Evolutionary conservation across 2,888 invertebrate genomes (phyloP).

Genomic region (Plagodis pulveraria): DNA sequence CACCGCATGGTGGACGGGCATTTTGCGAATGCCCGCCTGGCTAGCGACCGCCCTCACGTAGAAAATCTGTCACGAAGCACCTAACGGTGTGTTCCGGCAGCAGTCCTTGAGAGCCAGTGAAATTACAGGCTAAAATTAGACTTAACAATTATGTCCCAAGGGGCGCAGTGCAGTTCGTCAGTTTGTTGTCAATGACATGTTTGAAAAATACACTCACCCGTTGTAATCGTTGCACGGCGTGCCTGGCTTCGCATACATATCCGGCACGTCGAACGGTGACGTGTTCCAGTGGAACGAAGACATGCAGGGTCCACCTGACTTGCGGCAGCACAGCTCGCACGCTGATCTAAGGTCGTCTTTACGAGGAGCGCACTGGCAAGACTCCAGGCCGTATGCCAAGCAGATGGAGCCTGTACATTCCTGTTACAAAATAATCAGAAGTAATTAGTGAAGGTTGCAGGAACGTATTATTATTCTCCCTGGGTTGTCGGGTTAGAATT

Average conservation of each 20-base stretch:
- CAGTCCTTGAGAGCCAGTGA: too few species aligned
- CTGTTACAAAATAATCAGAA: conserved; percentile 64
- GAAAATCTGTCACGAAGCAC: too few species aligned
- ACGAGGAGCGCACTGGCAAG: conserved; percentile 95
- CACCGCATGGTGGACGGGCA: too few species aligned
- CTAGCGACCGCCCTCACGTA: too few species aligned
- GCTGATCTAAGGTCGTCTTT: conserved; percentile 93
- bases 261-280: conserved; percentile 95
- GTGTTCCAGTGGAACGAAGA: conserved; percentile 97
- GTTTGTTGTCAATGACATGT: too few species aligned
- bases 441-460: not conserved
- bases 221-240: conserved; percentile 97
- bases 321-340: conserved; percentile 96
- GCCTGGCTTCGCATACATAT: conserved; percentile 96
- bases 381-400: conserved; percentile 97
- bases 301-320: conserved; percentile 92
- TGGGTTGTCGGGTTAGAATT: too few species aligned
- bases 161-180: too few species aligned
- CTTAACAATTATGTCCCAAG: too few species aligned
- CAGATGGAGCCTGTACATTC: conserved; percentile 99
- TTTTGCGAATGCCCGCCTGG: too few species aligned
- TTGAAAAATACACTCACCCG: conserved; percentile 78
- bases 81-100: too few species aligned
- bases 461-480: too few species aligned
- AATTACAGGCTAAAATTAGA: too few species aligned